A percentile compares a stretch with the other conserved stretches of the same genome.
phyloP scores from a whole-genome alignment of 2,888 invertebrate genomes.

The Melieria picta region DNA sequence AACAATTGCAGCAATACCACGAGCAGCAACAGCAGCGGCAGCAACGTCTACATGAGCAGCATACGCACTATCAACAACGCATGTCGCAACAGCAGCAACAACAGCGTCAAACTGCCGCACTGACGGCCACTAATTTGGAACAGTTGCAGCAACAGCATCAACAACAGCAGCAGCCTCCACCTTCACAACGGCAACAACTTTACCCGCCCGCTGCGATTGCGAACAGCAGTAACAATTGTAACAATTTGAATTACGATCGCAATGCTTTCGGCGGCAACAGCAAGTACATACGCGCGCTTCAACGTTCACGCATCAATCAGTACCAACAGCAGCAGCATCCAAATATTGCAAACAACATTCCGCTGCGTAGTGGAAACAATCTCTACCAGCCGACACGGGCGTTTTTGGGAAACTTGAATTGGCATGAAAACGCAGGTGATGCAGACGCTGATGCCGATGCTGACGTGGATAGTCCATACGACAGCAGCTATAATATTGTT shows the following conservation, averaged over 20 bases:
- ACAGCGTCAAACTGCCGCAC: slow-evolving; percentile 35
- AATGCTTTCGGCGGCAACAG: slow-evolving; percentile 39
- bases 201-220: slow-evolving; percentile 39
- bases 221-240: slow-evolving; percentile 66
- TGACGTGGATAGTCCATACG: slow-evolving; percentile 29
- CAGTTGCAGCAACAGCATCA: slow-evolving; percentile 42
- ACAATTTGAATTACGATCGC: slow-evolving; percentile 68
- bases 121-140: slow-evolving; percentile 8
- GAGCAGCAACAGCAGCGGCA: slow-evolving; percentile 57
- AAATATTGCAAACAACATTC: slow-evolving; percentile 25
- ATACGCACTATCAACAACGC: slow-evolving; percentile 33
- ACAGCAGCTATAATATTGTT: slow-evolving; percentile 29
- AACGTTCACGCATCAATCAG: slow-evolving; percentile 45
- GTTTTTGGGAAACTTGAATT: slow-evolving; percentile 53
- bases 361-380: slow-evolving; percentile 22
- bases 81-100: slow-evolving; percentile 43
- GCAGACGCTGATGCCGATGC: slow-evolving; percentile 41
- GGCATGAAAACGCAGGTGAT: slow-evolving; percentile 41
- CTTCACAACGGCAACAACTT: slow-evolving; percentile 31
- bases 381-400: slow-evolving; percentile 42
- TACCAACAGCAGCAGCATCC: slow-evolving; percentile 53
- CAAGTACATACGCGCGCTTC: slow-evolving; percentile 42
- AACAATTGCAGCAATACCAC: slow-evolving; percentile 62
- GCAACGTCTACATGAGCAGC: slow-evolving; percentile 37
- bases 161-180: slow-evolving; percentile 21